phyloP scores from a whole-genome alignment of 2,888 invertebrate genomes.

The Furcula furcula region DNA sequence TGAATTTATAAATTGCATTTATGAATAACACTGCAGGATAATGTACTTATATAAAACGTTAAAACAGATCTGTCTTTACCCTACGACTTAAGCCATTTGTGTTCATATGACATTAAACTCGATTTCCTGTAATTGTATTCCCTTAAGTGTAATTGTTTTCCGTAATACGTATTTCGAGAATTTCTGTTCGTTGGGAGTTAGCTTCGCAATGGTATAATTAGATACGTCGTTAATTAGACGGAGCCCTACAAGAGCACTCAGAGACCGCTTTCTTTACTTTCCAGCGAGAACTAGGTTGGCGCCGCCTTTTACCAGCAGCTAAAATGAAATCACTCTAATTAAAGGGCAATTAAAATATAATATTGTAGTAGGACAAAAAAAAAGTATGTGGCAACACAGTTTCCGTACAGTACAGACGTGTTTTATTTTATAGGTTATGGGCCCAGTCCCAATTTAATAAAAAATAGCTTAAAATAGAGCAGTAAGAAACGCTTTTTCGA shows the following conservation, averaged over 20 bases:
- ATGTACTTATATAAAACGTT: too few species aligned
- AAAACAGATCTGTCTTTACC: too few species aligned
- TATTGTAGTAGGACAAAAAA: constrained; percentile 23
- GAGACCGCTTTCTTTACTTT: constrained; percentile 59
- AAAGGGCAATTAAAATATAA: constrained; percentile 18
- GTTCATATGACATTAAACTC: too few species aligned
- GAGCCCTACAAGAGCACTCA: constrained; percentile 67
- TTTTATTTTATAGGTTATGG: too few species aligned
- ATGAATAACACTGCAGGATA: too few species aligned
- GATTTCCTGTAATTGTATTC: constrained; percentile 53
- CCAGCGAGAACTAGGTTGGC: constrained; percentile 39
- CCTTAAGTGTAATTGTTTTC: constrained; percentile 66
- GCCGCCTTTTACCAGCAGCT: constrained; percentile 27
- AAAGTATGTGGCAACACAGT: too few species aligned
- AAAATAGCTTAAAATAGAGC: too few species aligned
- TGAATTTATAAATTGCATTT: too few species aligned
- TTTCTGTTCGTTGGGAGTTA: constrained; percentile 55
- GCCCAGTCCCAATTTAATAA: too few species aligned
- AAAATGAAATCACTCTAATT: constrained; percentile 40
- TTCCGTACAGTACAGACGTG: too few species aligned
- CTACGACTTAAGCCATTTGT: too few species aligned
- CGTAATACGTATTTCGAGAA: constrained; percentile 73
- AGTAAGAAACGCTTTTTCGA: too few species aligned
- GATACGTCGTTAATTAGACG: constrained; percentile 76
- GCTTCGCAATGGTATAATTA: constrained; percentile 69